Base-by-base conservation (phyloP, 2,113 vertebrate species). In the Solenodon paradoxus region DNA sequence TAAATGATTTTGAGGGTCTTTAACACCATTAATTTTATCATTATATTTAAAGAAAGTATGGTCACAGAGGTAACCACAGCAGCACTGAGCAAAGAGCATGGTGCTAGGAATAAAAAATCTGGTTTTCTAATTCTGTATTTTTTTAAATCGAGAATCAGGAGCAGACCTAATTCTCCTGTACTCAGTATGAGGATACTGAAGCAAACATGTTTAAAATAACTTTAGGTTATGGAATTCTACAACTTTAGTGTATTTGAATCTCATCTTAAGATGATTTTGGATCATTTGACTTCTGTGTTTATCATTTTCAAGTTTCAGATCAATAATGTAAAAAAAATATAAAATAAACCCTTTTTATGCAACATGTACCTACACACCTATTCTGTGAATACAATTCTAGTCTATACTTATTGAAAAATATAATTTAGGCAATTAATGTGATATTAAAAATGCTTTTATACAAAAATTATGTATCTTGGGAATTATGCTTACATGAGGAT, bases 291-390 rank as follows among this genome's bases (percentile, higher is more conserved):
- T 75, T 49, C 64, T 84, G 40, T 49, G 2, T 88, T 49, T 88
- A 51, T 10, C 88, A 0, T 90, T 95, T 84, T 83, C 12, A 90
- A 71, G n/a, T 90, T 59, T 88, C 42, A 68, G 9, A 66, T 89
- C n/a, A 90, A 30, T 6, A 83, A 68, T 74, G 11, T 95, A 45
- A 95, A 87, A 19, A 93, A 90, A 87, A 78, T 92, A 88, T 15
- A 89, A 63, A 84, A 66, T 68, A 53, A 88, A 53, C 57, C 7
- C 3, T 64, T 49, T 24, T 42, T 83, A 78, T 28, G 35, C 1
- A 69, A 42, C 80, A 77, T 45, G 30, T 55, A 74, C 53, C 57
- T 81, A 51, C 22, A 57, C 5, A 61, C 47, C 20, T 90, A 7
- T 80, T 77, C 20, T 79, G 1, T 90, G 32, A 89, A 47, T 63